phyloP scores from a whole-genome alignment of 2,797 vertebrate genomes.

The Crenuchus spilurus region DNA sequence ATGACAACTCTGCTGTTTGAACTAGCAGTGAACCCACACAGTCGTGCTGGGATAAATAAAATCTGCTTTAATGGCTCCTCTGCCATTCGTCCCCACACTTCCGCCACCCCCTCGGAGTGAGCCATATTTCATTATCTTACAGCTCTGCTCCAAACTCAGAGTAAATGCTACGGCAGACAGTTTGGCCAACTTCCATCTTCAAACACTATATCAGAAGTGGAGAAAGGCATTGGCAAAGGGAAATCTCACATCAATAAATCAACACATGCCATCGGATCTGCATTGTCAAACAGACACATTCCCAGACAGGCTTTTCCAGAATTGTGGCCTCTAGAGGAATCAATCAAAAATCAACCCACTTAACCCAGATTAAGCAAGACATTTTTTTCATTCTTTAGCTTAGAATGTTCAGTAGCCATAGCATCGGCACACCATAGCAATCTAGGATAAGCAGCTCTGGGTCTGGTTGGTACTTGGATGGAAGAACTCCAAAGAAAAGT shows the following conservation, averaged over 20 bases:
- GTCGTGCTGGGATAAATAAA: conserved; percentile 15
- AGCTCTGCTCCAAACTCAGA: not conserved
- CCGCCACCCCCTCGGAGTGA: conserved; percentile 16
- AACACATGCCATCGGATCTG: not conserved
- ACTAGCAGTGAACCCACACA: conserved; percentile 1
- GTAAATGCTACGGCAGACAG: not conserved
- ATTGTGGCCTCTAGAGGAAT: not conserved
- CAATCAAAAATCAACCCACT: too few species aligned
- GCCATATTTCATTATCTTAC: conserved; percentile 28
- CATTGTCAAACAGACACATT: not conserved
- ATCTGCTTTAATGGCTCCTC: conserved; percentile 23
- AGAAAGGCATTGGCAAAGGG: not conserved
- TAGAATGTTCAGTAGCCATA: too few species aligned
- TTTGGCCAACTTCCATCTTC: not conserved
- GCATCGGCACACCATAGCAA: too few species aligned
- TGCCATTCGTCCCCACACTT: conserved; percentile 1
- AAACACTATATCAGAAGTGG: not conserved
- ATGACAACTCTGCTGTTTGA: not conserved
- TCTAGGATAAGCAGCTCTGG: too few species aligned
- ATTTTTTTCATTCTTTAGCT: too few species aligned
- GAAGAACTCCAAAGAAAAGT: too few species aligned
- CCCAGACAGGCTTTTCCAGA: not conserved
- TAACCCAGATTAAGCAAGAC: too few species aligned
- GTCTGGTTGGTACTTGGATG: too few species aligned
- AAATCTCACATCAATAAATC: not conserved